phyloP scores from a whole-genome alignment of 2,888 invertebrate genomes.

The Drosophila lutescens region DNA sequence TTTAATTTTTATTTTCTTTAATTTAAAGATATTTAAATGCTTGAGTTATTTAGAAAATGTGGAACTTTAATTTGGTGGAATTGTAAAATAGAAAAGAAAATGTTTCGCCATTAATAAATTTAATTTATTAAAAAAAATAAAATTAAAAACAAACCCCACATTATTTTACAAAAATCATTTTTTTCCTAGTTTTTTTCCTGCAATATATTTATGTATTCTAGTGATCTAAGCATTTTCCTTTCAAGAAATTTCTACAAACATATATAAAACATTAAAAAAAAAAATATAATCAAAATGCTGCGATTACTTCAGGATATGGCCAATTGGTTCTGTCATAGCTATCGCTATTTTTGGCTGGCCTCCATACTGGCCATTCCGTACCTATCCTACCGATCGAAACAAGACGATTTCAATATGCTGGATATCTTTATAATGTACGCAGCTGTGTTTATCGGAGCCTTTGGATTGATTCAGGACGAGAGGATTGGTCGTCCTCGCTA shows the following conservation, averaged over 20 bases:
- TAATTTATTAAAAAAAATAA: no score
- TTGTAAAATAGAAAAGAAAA: no score
- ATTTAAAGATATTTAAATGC: no score
- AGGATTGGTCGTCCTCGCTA: not conserved
- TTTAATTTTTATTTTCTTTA: no score
- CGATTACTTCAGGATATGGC: conserved; percentile 7
- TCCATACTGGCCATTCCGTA: conserved; percentile 49
- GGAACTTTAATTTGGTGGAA: no score
- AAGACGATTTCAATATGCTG: conserved; percentile 14
- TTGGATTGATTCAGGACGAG: not conserved
- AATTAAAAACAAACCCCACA: no score
- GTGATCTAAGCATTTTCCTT: not conserved
- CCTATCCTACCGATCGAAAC: conserved; percentile 33
- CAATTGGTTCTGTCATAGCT: conserved; percentile 7
- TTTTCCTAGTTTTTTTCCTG: no score
- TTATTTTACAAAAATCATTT: no score
- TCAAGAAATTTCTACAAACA: not conserved
- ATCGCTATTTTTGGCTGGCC: conserved; percentile 16
- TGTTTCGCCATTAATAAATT: no score
- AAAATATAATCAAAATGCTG: not conserved
- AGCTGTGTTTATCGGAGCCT: conserved; percentile 5
- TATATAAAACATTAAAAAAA: no score
- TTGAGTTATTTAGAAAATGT: no score
- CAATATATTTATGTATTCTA: not conserved
- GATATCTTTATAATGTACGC: conserved; percentile 47